Conservation (phyloP, 2,888 invertebrate genomes). For the Drosophila formosana region DNA sequence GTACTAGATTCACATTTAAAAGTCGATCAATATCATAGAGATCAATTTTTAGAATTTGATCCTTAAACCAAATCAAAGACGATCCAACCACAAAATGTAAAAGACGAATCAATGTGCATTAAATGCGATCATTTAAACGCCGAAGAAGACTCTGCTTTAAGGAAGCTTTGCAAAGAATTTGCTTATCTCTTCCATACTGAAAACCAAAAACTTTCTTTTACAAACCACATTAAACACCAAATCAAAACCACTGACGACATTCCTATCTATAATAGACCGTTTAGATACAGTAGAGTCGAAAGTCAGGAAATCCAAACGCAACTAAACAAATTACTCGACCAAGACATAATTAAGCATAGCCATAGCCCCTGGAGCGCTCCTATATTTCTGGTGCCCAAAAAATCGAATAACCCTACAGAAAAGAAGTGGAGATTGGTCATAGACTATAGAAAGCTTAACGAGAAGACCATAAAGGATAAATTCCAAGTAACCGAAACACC, state of each 20-base stretch:
- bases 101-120: not conserved
- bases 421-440: slow-evolving; percentile 23
- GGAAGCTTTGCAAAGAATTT: slow-evolving; percentile 6
- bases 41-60: slow-evolving; percentile 4
- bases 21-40: not conserved
- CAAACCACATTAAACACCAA: slow-evolving; percentile 2
- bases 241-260: slow-evolving; percentile 28
- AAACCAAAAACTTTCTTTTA: slow-evolving; percentile 1
- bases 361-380: too few relatives aligned
- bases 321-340: too few relatives aligned
- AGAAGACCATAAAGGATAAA: not conserved
- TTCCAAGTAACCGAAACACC: slow-evolving; percentile 3
- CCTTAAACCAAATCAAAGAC: not conserved
- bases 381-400: slow-evolving; percentile 45
- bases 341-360: too few relatives aligned
- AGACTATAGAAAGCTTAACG: not conserved
- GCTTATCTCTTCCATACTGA: slow-evolving; percentile 3
- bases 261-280: too few relatives aligned
- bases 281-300: slow-evolving; percentile 45
- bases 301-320: slow-evolving; percentile 42
- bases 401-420: slow-evolving; percentile 2
- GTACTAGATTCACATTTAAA: slow-evolving; percentile 7
- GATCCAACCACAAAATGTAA: not conserved
- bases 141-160: slow-evolving; percentile 1
- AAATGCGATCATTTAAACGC: slow-evolving; percentile 8